These are phyloP conservation scores for Alces alces DNA, from an alignment of 2,113 vertebrate species.

Conservation along the genomic window DNA sequence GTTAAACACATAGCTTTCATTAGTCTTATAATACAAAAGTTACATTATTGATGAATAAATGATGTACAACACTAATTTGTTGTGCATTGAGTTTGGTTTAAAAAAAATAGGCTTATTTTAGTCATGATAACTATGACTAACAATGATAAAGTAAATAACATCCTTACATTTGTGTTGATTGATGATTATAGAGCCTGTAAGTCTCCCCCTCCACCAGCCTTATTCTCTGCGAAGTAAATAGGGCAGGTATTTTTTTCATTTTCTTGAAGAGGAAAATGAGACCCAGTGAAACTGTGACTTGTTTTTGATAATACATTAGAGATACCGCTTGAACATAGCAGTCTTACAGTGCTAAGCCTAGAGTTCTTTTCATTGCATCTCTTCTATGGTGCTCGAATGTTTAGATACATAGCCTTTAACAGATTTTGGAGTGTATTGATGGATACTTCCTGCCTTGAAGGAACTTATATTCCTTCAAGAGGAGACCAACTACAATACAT, in stretches of 20 bases:
- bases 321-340: neutral
- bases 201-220: neutral
- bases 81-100: neutral
- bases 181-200: neutral
- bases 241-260: neutral
- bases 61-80: neutral
- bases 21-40: neutral
- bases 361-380: conserved; percentile 1
- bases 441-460: neutral
- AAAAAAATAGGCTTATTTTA: neutral
- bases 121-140: neutral
- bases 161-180: neutral
- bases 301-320: neutral
- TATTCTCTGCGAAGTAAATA: neutral
- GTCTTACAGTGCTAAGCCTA: neutral
- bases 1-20: neutral
- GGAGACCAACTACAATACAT: neutral
- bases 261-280: neutral
- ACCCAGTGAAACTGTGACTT: neutral
- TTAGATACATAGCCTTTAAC: neutral
- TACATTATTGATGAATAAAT: neutral
- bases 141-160: conserved; percentile 2
- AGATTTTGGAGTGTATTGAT: neutral
- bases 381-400: neutral
- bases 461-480: neutral